Evolutionary conservation across 1,140 invertebrate species (phyloP).

Genomic region (Diplogasteroides magnus): DNA sequence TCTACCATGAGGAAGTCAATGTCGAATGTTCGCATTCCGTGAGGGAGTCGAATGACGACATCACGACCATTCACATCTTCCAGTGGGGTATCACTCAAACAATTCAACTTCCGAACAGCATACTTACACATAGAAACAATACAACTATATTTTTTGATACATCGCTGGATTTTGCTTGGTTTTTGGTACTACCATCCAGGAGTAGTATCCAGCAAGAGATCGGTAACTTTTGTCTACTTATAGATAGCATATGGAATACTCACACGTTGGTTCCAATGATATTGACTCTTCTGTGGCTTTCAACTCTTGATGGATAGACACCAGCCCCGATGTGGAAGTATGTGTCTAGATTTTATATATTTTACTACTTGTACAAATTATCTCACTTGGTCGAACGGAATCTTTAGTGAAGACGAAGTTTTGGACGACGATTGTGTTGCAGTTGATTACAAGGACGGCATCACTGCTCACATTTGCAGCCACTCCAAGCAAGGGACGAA

Average conservation of each 20-base stretch:
- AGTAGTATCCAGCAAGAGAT: too few species aligned
- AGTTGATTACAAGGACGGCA: background rate
- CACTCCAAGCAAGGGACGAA: background rate
- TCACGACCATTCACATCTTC: background rate
- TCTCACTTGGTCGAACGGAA: background rate
- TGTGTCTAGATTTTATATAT: too few species aligned
- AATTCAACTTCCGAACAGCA: too few species aligned
- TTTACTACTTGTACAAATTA: too few species aligned
- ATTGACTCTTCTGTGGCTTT: background rate
- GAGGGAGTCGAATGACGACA: background rate
- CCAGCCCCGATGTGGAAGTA: background rate
- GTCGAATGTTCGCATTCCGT: background rate
- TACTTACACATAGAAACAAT: too few species aligned
- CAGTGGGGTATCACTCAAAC: background rate
- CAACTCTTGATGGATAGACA: background rate
- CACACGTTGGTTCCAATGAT: background rate
- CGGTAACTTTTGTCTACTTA: too few species aligned
- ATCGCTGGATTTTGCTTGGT: too few species aligned
- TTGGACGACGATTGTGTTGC: background rate
- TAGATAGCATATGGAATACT: too few species aligned
- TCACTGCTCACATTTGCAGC: background rate
- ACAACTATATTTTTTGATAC: too few species aligned
- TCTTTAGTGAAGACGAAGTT: background rate
- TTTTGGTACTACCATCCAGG: too few species aligned
- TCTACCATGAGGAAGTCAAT: background rate